Evolutionary conservation across 35 echinoderm and acorn worm genomes (phyloP).

Genomic region (Ophiothrix spiculata): DNA sequence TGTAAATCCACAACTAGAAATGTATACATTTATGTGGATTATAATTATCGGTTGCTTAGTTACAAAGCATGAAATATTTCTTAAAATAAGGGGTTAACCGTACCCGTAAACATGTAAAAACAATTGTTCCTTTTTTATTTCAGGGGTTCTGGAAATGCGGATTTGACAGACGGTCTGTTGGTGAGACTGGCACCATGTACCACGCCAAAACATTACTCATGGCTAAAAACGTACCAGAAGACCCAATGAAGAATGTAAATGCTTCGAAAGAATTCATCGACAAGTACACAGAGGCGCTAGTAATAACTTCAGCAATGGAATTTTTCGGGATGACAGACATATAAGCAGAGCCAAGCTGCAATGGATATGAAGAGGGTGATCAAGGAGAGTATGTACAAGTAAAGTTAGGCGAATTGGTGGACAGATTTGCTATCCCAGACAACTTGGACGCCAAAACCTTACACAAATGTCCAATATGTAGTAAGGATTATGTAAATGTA

Average conservation of each 20-base stretch:
- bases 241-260: slow-evolving; percentile 51
- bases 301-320: slow-evolving; percentile 33
- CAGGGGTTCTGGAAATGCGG: slow-evolving; percentile 66
- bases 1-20: too few species aligned
- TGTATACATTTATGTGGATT: too few species aligned
- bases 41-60: too few species aligned
- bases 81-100: too few species aligned
- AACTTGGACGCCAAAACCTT: background rate
- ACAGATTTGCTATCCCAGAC: slow-evolving; percentile 31
- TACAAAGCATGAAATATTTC: too few species aligned
- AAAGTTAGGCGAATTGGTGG: background rate
- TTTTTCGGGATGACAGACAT: slow-evolving; percentile 59
- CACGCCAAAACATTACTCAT: slow-evolving; percentile 47
- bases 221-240: slow-evolving; percentile 35
- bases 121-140: background rate
- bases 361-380: slow-evolving; percentile 22
- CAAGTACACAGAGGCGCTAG: slow-evolving; percentile 46
- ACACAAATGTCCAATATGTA: slow-evolving; percentile 13
- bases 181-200: slow-evolving; percentile 57
- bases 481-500: slow-evolving; percentile 34
- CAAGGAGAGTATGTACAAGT: slow-evolving; percentile 1
- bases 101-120: too few species aligned
- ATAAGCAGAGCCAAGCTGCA: slow-evolving; percentile 19
- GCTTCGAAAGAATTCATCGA: slow-evolving; percentile 51
- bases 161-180: slow-evolving; percentile 47